Evolutionary conservation across 1,140 invertebrate genomes (phyloP).

Genomic region (Diuraphis noxia): DNA sequence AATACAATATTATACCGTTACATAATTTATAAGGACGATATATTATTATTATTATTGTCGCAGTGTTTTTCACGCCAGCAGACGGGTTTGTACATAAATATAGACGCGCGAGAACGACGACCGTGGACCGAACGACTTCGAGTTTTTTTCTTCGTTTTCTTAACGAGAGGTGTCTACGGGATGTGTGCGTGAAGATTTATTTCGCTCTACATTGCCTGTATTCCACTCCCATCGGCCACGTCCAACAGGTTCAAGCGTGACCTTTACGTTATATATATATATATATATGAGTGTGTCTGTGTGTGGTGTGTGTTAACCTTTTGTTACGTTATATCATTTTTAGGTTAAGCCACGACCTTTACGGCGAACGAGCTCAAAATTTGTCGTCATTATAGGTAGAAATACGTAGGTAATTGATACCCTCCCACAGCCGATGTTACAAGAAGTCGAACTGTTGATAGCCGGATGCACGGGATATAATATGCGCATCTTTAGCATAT

Average conservation of each 20-base stretch:
- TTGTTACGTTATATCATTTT: background rate
- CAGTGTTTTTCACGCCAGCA: background rate
- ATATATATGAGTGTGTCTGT: too few species aligned
- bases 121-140: background rate
- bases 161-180: background rate
- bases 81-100: background rate
- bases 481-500: background rate
- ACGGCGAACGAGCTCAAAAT: background rate
- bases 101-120: background rate
- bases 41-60: constrained; percentile 1
- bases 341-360: background rate
- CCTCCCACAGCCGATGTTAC: background rate
- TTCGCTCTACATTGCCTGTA: background rate
- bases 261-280: background rate
- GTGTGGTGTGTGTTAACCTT: background rate
- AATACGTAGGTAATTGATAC: background rate
- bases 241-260: background rate
- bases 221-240: background rate
- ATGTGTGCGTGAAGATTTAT: background rate
- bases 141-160: background rate
- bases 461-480: background rate
- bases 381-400: background rate
- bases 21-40: too few species aligned
- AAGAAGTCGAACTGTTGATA: background rate
- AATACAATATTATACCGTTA: background rate